Evolutionary conservation across 2,888 invertebrate genomes (phyloP).

Genomic region (Mystacides longicornis): DNA sequence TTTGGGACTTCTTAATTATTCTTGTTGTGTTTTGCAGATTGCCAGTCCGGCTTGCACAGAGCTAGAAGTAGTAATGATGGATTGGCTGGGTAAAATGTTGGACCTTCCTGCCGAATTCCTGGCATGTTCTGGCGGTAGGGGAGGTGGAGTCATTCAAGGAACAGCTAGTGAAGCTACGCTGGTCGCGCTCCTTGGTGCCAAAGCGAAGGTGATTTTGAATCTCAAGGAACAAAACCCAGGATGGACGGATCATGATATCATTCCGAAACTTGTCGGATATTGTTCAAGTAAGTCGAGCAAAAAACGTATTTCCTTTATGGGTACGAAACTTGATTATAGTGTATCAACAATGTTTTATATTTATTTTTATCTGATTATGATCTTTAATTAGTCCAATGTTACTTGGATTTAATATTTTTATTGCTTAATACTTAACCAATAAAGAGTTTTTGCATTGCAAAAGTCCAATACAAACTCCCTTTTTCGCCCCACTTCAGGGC

Average conservation of each 20-base stretch:
- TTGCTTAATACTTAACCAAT: too few species aligned
- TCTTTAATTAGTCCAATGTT: too few species aligned
- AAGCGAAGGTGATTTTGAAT: constrained; percentile 61
- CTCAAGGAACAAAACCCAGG: constrained; percentile 66
- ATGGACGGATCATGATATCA: constrained; percentile 63
- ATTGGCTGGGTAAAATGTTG: constrained; percentile 93
- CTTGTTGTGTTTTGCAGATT: constrained; percentile 48
- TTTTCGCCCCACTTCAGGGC: too few species aligned
- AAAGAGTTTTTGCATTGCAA: too few species aligned
- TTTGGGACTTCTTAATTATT: too few species aligned
- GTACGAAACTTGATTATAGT: too few species aligned
- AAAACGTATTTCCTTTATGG: too few species aligned
- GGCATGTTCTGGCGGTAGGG: constrained; percentile 74
- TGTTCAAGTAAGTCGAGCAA: constrained; percentile 73
- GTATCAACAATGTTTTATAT: too few species aligned
- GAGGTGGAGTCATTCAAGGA: constrained; percentile 86
- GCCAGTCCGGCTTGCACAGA: constrained; percentile 95
- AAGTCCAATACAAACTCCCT: too few species aligned
- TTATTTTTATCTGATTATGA: too few species aligned
- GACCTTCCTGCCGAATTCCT: constrained; percentile 80
- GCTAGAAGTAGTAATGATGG: constrained; percentile 88
- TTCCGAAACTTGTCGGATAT: constrained; percentile 79
- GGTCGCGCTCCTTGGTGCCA: constrained; percentile 86
- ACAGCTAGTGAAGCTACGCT: constrained; percentile 94
- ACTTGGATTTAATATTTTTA: too few species aligned